Percentiles rank a stretch among this genome's conserved stretches.
Evolutionary conservation across 2,888 invertebrate species (phyloP).

Genomic region (Brenthis ino): DNA sequence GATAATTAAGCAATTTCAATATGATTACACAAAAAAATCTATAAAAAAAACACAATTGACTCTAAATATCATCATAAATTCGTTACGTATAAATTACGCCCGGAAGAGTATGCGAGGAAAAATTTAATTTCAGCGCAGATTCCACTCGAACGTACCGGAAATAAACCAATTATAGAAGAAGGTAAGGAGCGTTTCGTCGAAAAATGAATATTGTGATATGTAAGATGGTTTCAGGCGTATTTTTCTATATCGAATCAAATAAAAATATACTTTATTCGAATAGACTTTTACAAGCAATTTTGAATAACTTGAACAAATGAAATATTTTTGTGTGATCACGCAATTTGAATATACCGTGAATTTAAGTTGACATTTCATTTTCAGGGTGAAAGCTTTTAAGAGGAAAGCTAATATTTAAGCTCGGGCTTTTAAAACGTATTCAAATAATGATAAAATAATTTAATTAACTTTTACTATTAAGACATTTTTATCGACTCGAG

Average conservation of each 20-base stretch:
- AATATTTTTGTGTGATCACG: too few relatives aligned
- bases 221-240: neutral
- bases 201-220: conserved; percentile 16
- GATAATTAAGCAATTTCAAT: neutral
- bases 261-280: neutral
- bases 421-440: too few relatives aligned
- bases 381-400: too few relatives aligned
- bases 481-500: too few relatives aligned
- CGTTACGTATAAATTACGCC: conserved; percentile 32
- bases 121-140: conserved; percentile 29
- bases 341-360: too few relatives aligned
- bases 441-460: too few relatives aligned
- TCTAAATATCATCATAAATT: conserved; percentile 25
- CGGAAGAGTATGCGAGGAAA: conserved; percentile 23
- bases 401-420: too few relatives aligned
- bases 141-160: conserved; percentile 28
- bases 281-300: neutral
- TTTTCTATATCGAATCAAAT: neutral
- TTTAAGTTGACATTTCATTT: too few relatives aligned
- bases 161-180: conserved; percentile 31
- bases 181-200: conserved; percentile 14
- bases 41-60: conserved; percentile 18
- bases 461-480: too few relatives aligned
- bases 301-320: too few relatives aligned
- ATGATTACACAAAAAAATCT: neutral